Evolutionary conservation across 2,113 vertebrate genomes (phyloP), one percentile per base, ranked within the genome.

Genomic region (Antechinus flavipes): DNA sequence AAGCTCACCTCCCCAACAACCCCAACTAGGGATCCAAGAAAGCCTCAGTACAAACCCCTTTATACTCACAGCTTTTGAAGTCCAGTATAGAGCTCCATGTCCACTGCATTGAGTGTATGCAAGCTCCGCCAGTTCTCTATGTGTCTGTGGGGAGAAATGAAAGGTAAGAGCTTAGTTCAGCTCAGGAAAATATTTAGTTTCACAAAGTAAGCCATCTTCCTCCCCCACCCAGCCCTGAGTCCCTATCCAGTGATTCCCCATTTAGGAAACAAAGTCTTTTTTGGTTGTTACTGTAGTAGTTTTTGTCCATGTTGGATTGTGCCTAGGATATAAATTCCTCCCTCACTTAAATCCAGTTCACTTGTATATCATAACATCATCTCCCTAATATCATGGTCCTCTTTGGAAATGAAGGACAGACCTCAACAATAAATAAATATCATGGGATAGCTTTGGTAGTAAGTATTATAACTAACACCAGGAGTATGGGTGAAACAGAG

Each of bases 31-130:
- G 25, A 47, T 19, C n/a, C 47, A 24, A 27, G 26, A 54, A 89
- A 12, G 0, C 42, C 61, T 52, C 46, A 53, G 54, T 42, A 93
- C 11, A 0, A 0, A 25, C 0, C 11, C 2, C 0, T 1, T 9
- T 2, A 35, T 97, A 99, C 99, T 99, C 98, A 99, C 99, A 99
- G 99, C 98, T 99, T 99, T 98, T 99, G 99, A 54, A 99, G 99
- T 99, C 99, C 99, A 0, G 99, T 99, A 98, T 99, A 99, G 96
- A 99, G 99, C 98, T 99, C 99, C 99, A 99, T 99, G 98, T 99
- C 99, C n/a, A 99, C 99, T 0, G 99, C 99, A 0, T 99, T 99
- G 97, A 99, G 99, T 0, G 99, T 99, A 98, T 99, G 99, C 98
- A 99, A 98, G 93, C 99, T 99, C 50, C 99, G 99, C 99, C 99